phyloP scores from a whole-genome alignment of 1,140 invertebrate species.

The Eueides isabella region DNA sequence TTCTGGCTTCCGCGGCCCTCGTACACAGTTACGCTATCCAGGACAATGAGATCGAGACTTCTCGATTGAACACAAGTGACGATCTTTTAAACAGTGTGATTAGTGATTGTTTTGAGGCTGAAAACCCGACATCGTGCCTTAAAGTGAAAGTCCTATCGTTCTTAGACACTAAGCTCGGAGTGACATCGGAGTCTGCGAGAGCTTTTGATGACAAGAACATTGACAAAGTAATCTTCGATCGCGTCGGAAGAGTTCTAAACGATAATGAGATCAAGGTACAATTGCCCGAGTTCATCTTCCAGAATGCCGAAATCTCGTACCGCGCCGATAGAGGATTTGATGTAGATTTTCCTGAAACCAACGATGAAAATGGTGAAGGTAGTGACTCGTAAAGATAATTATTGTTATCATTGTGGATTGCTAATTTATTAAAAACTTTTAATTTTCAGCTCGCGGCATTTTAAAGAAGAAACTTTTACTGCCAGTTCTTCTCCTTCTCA shows the following conservation, averaged over 20 bases:
- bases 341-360: constrained; percentile 80
- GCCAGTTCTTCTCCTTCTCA: constrained; percentile 89
- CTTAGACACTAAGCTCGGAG: constrained; percentile 86
- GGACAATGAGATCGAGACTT: constrained; percentile 81
- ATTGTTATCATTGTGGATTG: not conserved
- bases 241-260: constrained; percentile 86
- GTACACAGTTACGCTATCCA: constrained; percentile 80
- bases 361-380: constrained; percentile 82
- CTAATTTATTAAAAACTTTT: constrained; percentile 24
- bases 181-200: constrained; percentile 83
- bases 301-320: constrained; percentile 85
- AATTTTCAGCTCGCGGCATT: constrained; percentile 82
- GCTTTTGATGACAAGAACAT: constrained; percentile 84
- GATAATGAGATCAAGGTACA: constrained; percentile 87
- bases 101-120: constrained; percentile 86
- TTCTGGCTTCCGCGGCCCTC: constrained; percentile 73
- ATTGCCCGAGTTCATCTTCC: constrained; percentile 88
- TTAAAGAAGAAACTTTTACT: constrained; percentile 92
- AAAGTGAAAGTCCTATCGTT: constrained; percentile 88
- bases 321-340: constrained; percentile 86
- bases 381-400: constrained; percentile 22
- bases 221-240: constrained; percentile 88
- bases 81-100: constrained; percentile 88
- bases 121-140: constrained; percentile 86
- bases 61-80: constrained; percentile 84